These are phyloP conservation scores for Neolamprologus fasciatus DNA, from an alignment of 2,113 vertebrate species.

Conservation along the genomic window DNA sequence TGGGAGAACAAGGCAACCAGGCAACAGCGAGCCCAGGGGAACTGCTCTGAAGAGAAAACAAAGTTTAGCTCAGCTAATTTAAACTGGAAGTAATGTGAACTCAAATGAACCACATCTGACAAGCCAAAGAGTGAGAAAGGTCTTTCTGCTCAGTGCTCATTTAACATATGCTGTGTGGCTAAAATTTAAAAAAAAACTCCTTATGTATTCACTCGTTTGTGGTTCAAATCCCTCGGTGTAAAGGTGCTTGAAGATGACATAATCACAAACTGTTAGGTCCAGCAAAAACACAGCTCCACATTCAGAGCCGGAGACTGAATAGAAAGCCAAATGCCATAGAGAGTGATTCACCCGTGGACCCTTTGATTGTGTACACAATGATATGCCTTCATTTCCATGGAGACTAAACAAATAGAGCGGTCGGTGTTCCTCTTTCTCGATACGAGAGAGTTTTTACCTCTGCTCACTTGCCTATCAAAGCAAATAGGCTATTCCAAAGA, in stretches of 20 bases:
- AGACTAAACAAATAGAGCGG: conserved; percentile 34
- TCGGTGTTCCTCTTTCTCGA: background rate
- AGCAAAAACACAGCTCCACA: conserved; percentile 11
- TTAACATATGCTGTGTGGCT: background rate
- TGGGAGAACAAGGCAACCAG: conserved; percentile 11
- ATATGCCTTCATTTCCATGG: conserved; percentile 38
- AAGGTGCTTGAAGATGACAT: conserved; percentile 23
- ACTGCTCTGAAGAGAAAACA: conserved; percentile 41
- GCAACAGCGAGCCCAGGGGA: conserved; percentile 34
- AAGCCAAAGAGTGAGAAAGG: background rate
- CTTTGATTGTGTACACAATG: conserved; percentile 25
- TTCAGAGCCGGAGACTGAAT: background rate
- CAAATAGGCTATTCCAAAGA: background rate
- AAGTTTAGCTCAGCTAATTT: conserved; percentile 31
- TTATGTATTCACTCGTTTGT: background rate
- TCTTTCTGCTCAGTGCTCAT: background rate
- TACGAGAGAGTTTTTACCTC: conserved; percentile 1
- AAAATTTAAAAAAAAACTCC: background rate
- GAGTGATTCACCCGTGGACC: conserved; percentile 22
- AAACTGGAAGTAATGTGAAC: conserved; percentile 26
- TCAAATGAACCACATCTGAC: conserved; percentile 21
- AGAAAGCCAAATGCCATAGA: background rate
- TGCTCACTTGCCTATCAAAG: background rate
- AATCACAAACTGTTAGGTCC: conserved; percentile 18
- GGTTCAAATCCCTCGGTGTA: background rate